phyloP scores from a whole-genome alignment of 1,140 invertebrate species.

The Caenorhabditis brenneri region DNA sequence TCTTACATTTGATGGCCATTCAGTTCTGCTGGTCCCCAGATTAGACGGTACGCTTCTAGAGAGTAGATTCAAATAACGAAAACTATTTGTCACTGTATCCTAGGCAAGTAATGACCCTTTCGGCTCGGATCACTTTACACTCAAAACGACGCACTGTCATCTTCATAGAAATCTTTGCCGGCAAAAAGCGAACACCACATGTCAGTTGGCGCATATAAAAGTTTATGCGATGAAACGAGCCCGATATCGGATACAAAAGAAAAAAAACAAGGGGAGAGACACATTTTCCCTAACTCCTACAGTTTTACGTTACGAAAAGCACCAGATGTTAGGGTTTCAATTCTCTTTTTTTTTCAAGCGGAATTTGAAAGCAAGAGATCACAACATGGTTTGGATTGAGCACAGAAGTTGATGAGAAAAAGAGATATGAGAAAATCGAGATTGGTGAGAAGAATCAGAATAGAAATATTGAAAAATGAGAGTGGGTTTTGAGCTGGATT shows the following conservation, averaged over 20 bases:
- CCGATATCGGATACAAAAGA: background rate
- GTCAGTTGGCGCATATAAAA: slow-evolving; percentile 29
- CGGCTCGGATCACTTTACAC: slow-evolving; percentile 6
- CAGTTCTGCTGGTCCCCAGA: background rate
- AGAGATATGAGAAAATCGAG: background rate
- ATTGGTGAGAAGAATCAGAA: background rate
- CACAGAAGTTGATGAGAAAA: background rate
- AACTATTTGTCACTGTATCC: background rate
- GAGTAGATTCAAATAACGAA: too few relatives aligned
- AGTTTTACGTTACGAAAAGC: background rate
- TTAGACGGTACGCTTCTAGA: too few relatives aligned
- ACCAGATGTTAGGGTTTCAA: background rate
- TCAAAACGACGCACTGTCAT: background rate
- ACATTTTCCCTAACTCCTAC: background rate
- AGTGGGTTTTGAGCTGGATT: background rate
- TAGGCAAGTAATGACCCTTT: background rate
- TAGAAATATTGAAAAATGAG: background rate
- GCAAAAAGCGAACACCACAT: slow-evolving; percentile 23
- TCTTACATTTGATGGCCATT: background rate
- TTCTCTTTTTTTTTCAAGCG: too few relatives aligned
- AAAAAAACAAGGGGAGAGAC: background rate
- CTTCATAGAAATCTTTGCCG: background rate
- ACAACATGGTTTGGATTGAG: too few relatives aligned
- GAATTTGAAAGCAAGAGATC: too few relatives aligned
- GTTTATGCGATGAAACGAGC: slow-evolving; percentile 8